Evolutionary conservation across 1,140 invertebrate species (phyloP).

Genomic region (Pseudobourletiella spinata): DNA sequence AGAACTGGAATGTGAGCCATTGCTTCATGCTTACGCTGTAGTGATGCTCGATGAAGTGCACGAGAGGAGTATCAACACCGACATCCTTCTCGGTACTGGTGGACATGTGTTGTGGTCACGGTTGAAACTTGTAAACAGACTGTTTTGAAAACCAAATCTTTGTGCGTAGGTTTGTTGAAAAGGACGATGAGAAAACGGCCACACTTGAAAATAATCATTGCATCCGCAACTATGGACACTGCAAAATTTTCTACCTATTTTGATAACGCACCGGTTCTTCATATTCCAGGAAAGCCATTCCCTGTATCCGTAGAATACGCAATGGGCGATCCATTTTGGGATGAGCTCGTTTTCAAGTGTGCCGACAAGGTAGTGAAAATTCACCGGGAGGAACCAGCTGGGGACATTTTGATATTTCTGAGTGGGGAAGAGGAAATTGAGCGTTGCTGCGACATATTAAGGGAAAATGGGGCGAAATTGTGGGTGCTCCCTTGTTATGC

Average conservation of each 20-base stretch:
- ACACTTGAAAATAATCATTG: constrained; percentile 59
- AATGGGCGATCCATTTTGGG: not conserved
- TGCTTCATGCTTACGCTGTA: constrained; percentile 50
- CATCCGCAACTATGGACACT: constrained; percentile 78
- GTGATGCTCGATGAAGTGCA: constrained; percentile 71
- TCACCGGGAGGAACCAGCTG: not conserved
- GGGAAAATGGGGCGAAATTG: constrained; percentile 32
- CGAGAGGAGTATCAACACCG: constrained; percentile 57
- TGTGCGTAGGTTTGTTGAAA: too few species aligned
- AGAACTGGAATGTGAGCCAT: constrained; percentile 51
- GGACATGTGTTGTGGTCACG: constrained; percentile 22
- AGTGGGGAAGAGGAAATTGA: constrained; percentile 53
- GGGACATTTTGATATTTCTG: constrained; percentile 55
- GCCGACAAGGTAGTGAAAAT: not conserved
- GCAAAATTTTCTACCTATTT: constrained; percentile 67
- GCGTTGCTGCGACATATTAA: not conserved
- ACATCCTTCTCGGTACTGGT: constrained; percentile 56
- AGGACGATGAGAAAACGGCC: constrained; percentile 44
- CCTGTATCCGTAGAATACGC: constrained; percentile 50
- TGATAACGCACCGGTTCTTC: constrained; percentile 41
- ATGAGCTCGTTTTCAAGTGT: not conserved
- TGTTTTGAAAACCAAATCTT: not conserved
- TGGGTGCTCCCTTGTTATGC: constrained; percentile 68
- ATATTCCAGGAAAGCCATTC: constrained; percentile 48
- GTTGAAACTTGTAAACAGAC: constrained; percentile 53